phyloP scores from a whole-genome alignment of 2,888 invertebrate species.

The Drosophila paramelanica region DNA sequence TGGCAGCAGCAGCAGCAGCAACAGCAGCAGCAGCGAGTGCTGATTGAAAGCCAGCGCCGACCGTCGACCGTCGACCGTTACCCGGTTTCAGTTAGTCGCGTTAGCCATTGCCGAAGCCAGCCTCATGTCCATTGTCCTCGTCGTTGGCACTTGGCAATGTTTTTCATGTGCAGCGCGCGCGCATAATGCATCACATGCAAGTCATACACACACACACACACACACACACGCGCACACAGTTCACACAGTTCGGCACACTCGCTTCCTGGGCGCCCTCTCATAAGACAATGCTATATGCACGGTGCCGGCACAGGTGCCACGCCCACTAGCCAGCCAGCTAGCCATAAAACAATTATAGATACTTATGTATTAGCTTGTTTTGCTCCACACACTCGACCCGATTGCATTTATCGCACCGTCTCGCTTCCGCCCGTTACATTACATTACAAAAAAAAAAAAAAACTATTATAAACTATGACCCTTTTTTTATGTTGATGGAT shows the following conservation, averaged over 20 bases:
- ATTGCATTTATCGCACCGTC: background rate
- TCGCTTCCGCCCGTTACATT: background rate
- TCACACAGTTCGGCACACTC: slow-evolving; percentile 6
- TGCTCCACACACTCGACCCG: background rate
- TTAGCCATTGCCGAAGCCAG: slow-evolving; percentile 33
- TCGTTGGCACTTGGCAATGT: slow-evolving; percentile 40
- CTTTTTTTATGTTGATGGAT: background rate
- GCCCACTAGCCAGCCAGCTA: slow-evolving; percentile 21
- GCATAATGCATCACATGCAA: slow-evolving; percentile 57
- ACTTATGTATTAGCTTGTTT: slow-evolving; percentile 50
- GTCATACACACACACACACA: slow-evolving; percentile 15
- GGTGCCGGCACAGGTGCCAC: slow-evolving; percentile 44
- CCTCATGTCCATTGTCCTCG: slow-evolving; percentile 37
- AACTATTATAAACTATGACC: background rate
- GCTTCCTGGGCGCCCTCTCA: slow-evolving; percentile 4
- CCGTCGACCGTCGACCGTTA: slow-evolving; percentile 6
- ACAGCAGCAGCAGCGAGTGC: slow-evolving; percentile 50
- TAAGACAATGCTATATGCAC: slow-evolving; percentile 33
- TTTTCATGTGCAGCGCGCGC: slow-evolving; percentile 67
- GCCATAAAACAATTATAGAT: slow-evolving; percentile 59
- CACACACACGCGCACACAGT: slow-evolving; percentile 3
- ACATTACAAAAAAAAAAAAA: too few relatives aligned
- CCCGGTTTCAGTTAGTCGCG: slow-evolving; percentile 35
- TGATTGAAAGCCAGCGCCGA: slow-evolving; percentile 48
- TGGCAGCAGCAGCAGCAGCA: slow-evolving; percentile 57